Base-by-base conservation (phyloP, 2,113 vertebrate genomes). In the Epinephelus cyanopodus region DNA sequence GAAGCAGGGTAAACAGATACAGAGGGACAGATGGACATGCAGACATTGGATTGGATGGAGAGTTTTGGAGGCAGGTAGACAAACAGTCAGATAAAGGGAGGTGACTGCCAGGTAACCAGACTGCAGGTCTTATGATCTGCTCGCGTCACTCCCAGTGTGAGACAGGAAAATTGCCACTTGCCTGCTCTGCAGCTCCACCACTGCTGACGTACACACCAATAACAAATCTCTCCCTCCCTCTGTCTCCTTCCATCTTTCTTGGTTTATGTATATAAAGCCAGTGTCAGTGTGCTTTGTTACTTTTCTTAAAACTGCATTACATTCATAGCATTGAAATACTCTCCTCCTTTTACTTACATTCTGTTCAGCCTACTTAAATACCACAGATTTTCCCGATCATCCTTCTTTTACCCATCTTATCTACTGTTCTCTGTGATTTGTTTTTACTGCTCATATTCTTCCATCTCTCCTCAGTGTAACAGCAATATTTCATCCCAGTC, bases 91-190 rank as follows among this genome's bases (percentile, higher is more conserved):
- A 77, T 52, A 37, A 11, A 78, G 61, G 21, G 65, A 83, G 77
- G 81, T 21, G 67, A 64, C 60, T 83, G 90, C 88, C 88, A 91
- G 83, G 84, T 84, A 83, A 77, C 27, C 86, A 85, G 87, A 83
- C 73, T 85, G 87, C 60, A 54, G 87, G 85, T 74, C 83, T 64
- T 68, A 70, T 84, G 79, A 88, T 85, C 84, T 75, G 77, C 75
- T 80, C 48, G 53, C 88, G 81, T 90, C 87, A 87, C 80, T 74
- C 84, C 18, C 92, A 83, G 87, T 83, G 81, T 72, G 91, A 85
- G 62, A 83, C 83, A 84, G 85, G 87, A 91, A 85, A 77, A 57
- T 45, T 81, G 74, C 66, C 64, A 74, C 83, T 18, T 74, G 42
- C 58, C 74, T n/a, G 13, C 73, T 74, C 78, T 58, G 83, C 61